These are phyloP conservation scores for Herpailurus yagouaroundi DNA, from an alignment of 2,113 vertebrate species.

Conservation along the genomic window DNA sequence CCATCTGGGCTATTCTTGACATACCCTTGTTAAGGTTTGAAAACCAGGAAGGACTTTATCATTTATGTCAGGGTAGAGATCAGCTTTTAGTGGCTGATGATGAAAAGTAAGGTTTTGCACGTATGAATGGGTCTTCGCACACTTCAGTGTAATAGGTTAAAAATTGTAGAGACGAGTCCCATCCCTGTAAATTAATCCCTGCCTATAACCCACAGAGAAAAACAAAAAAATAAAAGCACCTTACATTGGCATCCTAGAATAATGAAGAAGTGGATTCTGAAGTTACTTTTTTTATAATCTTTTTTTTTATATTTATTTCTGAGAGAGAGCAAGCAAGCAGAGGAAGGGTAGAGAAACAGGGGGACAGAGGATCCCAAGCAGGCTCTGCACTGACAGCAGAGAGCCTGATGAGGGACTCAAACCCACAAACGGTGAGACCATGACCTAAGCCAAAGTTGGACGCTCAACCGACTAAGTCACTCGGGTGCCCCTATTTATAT, in stretches of 20 bases:
- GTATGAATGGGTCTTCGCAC: background rate
- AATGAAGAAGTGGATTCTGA: background rate
- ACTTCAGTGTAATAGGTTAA: background rate
- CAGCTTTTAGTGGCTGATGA: background rate
- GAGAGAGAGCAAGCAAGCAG: no score
- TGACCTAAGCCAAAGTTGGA: no score
- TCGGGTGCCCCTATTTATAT: no score
- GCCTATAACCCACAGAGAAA: background rate
- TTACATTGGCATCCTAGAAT: background rate
- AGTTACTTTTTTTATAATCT: background rate
- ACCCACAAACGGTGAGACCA: no score
- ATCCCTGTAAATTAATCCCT: background rate
- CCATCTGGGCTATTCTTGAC: background rate
- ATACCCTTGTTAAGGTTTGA: background rate
- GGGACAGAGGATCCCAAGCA: no score
- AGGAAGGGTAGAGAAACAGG: no score
- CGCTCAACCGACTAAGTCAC: no score
- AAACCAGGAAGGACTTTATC: background rate
- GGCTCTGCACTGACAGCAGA: no score
- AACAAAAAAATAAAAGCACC: background rate
- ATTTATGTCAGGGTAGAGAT: background rate
- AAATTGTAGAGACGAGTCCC: background rate
- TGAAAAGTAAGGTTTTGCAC: background rate
- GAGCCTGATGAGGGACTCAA: no score
- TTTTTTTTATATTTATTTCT: background rate